phyloP scores from a whole-genome alignment of 2,113 vertebrate species.

The Gadus macrocephalus region DNA sequence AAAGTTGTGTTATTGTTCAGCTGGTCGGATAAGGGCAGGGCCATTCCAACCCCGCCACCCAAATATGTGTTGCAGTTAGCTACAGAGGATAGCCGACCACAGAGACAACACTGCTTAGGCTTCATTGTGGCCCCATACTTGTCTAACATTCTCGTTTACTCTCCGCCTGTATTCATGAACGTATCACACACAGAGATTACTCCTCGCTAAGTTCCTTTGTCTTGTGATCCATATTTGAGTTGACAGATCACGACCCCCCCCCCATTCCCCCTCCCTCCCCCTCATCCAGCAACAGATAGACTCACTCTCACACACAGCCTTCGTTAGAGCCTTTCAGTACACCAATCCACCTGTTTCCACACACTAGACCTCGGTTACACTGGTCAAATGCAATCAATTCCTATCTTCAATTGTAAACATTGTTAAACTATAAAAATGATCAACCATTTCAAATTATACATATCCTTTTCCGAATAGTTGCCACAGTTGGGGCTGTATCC shows the following conservation, averaged over 20 bases:
- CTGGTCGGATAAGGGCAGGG: too few species aligned
- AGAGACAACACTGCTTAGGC: constrained; percentile 24
- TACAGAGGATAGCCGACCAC: neutral
- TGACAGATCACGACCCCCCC: constrained; percentile 71
- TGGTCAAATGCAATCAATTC: too few species aligned
- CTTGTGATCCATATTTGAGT: constrained; percentile 71
- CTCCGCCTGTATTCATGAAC: constrained; percentile 52
- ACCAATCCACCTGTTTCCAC: constrained; percentile 22
- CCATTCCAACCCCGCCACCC: too few species aligned
- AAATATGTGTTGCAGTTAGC: too few species aligned
- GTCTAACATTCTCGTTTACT: constrained; percentile 69
- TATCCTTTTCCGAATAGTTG: too few species aligned
- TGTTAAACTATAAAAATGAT: too few species aligned
- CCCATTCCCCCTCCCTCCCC: constrained; percentile 56
- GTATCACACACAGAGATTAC: constrained; percentile 73
- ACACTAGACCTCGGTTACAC: neutral
- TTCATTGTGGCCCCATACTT: constrained; percentile 55
- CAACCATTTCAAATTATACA: too few species aligned
- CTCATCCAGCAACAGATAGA: constrained; percentile 11
- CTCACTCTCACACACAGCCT: neutral
- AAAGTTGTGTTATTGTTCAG: too few species aligned
- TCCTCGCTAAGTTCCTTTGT: constrained; percentile 72
- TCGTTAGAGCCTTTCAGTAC: neutral
- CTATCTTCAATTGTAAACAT: too few species aligned
- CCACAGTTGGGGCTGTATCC: too few species aligned